phyloP scores from a whole-genome alignment of 2,113 vertebrate genomes.

The Acrocephalus kingi region DNA sequence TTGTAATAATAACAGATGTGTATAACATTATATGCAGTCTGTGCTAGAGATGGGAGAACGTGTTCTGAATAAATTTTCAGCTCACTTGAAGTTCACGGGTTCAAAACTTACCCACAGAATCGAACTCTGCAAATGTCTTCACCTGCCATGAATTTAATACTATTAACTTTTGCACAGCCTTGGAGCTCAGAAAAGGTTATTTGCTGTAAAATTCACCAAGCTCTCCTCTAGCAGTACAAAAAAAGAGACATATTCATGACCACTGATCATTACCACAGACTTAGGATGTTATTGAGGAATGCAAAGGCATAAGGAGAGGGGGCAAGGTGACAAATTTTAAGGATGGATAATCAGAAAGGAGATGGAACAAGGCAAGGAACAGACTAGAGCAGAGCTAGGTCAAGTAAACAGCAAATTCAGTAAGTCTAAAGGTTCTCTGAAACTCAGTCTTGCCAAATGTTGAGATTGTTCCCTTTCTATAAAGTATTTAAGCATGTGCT shows the following conservation, averaged over 20 bases:
- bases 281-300: not conserved
- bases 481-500: constrained; percentile 17
- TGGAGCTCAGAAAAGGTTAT: not conserved
- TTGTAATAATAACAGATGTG: constrained; percentile 82
- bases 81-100: constrained; percentile 61
- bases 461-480: not conserved
- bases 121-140: constrained; percentile 24
- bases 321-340: not conserved
- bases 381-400: not conserved
- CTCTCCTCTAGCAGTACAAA: not conserved
- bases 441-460: not conserved
- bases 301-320: not conserved
- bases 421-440: not conserved
- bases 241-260: constrained; percentile 20
- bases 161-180: not conserved
- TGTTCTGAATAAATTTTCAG: constrained; percentile 65
- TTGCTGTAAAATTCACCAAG: not conserved
- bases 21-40: constrained; percentile 74
- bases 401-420: not conserved
- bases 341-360: not conserved
- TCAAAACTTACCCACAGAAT: constrained; percentile 66
- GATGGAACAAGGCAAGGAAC: not conserved
- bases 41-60: constrained; percentile 50
- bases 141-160: constrained; percentile 21
- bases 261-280: not conserved